Evolutionary conservation across 2,888 invertebrate species (phyloP), one percentile per base, ranked within the genome.

Genomic region (Parnassius apollo): DNA sequence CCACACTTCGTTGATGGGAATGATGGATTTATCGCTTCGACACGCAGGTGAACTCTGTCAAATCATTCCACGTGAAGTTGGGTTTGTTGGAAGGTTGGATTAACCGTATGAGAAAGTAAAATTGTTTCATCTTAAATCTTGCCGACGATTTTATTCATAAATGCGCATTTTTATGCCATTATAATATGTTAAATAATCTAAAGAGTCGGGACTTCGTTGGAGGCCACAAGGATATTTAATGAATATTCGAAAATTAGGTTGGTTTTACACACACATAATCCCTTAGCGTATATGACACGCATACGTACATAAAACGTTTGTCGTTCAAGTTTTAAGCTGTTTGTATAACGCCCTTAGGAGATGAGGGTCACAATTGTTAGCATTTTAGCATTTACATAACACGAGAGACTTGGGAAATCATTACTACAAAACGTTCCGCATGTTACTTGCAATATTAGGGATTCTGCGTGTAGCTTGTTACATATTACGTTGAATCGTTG

Each of bases 321-420:
- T 46, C 46, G 55, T 55, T 48, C 44, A 62, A 59, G 54, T 55
- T 71, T 67, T 51, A 57, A 65, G 67, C 70, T 68, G 70, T 74
- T 72, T 70, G 70, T 68, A 71, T 69, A 69, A 68, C 68, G 59
- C 68, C 66, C 68, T 61, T 64, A 62, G 56, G 66, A 68, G 68
- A 68, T 66, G 68, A 68, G 71, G 72, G 71, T 62, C 65, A 49
- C 60, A 57, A 66, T 65, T 68, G 66, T 71, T 65, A 66, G 55
- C 68, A 67, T 71, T 75, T 71, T 65, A 66, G 55, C 68, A 68
- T 71, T 75, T 70, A 68, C 72, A 71, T 73, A 70, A 66, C 62
- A 65, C 56, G 59, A 2, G 49, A 50, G 60, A 67, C 65, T 67
- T 58, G 59, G 62, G 64, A 68, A 71, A 68, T 71, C 66, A 66